Evolutionary conservation across 2,888 invertebrate genomes (phyloP).

Genomic region (Anarsia innoxiella): DNA sequence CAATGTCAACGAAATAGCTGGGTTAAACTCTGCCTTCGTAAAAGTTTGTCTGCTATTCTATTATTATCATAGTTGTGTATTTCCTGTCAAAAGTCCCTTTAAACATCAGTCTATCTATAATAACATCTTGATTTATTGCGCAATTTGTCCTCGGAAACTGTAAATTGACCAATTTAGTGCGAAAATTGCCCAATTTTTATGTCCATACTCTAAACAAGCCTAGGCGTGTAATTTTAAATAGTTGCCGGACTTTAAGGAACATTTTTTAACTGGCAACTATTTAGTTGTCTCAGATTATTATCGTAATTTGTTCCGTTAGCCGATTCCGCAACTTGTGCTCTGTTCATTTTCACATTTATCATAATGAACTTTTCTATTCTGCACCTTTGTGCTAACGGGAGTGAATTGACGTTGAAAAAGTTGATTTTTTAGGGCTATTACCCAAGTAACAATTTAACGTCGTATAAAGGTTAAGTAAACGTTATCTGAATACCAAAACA

Average conservation of each 20-base stretch:
- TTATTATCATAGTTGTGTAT: constrained; percentile 3
- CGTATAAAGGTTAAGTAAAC: no score
- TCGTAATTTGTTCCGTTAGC: constrained; percentile 20
- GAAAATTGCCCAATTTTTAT: constrained; percentile 45
- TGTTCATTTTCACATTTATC: background rate
- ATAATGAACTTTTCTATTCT: no score
- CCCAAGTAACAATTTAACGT: no score
- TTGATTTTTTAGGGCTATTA: no score
- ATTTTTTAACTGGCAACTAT: constrained; percentile 4
- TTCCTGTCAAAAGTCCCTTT: constrained; percentile 31
- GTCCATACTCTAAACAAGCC: constrained; percentile 30
- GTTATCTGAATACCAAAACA: no score
- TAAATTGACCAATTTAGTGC: constrained; percentile 54
- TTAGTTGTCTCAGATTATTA: constrained; percentile 6
- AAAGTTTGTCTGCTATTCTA: background rate
- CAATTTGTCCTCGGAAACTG: constrained; percentile 41
- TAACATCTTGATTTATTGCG: constrained; percentile 47
- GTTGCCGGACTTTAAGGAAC: constrained; percentile 14
- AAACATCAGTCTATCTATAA: constrained; percentile 29
- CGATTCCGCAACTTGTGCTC: background rate
- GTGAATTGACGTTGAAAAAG: no score
- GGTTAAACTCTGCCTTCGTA: no score
- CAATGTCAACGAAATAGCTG: no score
- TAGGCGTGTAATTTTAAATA: constrained; percentile 47
- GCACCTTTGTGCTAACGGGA: no score